Evolutionary conservation across 2,888 invertebrate genomes (phyloP), one percentile per base, ranked within the genome.

Genomic region (Rhodophaea formosa): DNA sequence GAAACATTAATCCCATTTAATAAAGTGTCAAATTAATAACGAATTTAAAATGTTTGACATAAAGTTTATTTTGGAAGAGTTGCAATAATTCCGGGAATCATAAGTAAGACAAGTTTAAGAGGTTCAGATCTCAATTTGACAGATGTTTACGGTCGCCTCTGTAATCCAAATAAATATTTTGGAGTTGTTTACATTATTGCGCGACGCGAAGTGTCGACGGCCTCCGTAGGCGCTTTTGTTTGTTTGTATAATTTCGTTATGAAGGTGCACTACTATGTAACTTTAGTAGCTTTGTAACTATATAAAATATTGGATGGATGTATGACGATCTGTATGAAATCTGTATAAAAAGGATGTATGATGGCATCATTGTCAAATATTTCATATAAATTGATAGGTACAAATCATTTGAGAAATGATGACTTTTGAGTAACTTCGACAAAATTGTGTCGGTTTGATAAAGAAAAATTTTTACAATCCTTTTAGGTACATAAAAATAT

Each of bases 161-260:
- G 78, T 81, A 80, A 75, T 76, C 68, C 66, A 84, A 84, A 84
- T 80, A 83, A 84, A 84, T 84, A 82, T 73, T 70, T 63, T 70
- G 64, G 67, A 78, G 76, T 71, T 84, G 81, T 84, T 84, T 83
- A 82, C 74, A 70, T 75, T 80, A 67, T 65, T 71, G 69, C 70
- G 65, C 72, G 72, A 73, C 67, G 69, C 69, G 73, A 73, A 77
- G 68, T 74, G 75, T 77, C 70, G 59, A 29, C 12, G 52, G 14
- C 42, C 58, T 52, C 49, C 62, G 58, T 46, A 63, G 59, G 47
- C 57, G 57, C 59, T 56, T 59, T 59, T 61, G 59, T 61, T 62
- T 66, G 70, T 76, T 74, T 76, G 66, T 74, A 64, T 76, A 75
- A 75, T 74, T 76, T 71, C 67, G 71, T 75, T 77, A 67, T 63